Evolutionary conservation across 1,140 invertebrate genomes (phyloP).

Genomic region (Lordiphosa collinella): DNA sequence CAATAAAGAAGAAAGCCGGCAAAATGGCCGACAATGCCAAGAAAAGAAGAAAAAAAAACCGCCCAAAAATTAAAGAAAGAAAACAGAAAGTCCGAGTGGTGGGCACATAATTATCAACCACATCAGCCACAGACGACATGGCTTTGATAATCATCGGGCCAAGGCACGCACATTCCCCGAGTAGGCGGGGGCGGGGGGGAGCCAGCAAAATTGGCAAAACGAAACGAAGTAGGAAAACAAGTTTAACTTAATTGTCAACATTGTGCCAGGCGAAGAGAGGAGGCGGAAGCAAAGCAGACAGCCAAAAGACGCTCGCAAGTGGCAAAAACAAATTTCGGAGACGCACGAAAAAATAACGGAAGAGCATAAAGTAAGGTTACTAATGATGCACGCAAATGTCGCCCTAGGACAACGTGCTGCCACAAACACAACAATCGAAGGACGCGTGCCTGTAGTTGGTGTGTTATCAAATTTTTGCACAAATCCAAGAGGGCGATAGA

Average conservation of each 20-base stretch:
- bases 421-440: too few relatives aligned
- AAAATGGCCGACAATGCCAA: constrained; percentile 48
- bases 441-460: too few relatives aligned
- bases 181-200: neutral
- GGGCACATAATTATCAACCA: constrained; percentile 74
- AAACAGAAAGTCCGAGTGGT: constrained; percentile 25
- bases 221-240: constrained; percentile 73
- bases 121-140: constrained; percentile 62
- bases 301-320: constrained; percentile 32
- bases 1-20: constrained; percentile 44
- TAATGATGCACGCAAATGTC: constrained; percentile 60
- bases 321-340: constrained; percentile 8
- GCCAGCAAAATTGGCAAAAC: constrained; percentile 50
- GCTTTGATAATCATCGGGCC: constrained; percentile 64
- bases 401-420: too few relatives aligned
- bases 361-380: constrained; percentile 67
- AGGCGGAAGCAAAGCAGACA: constrained; percentile 42
- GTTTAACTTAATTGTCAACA: constrained; percentile 77
- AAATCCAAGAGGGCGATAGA: too few relatives aligned
- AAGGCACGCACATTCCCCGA: constrained; percentile 14
- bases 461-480: too few relatives aligned
- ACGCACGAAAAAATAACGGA: constrained; percentile 31
- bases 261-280: constrained; percentile 31
- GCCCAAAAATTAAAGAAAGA: constrained; percentile 6
- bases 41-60: constrained; percentile 36